Evolutionary conservation across 2,113 vertebrate genomes (phyloP), one percentile per base, ranked within the genome.

Genomic region (Enhydra lutris): DNA sequence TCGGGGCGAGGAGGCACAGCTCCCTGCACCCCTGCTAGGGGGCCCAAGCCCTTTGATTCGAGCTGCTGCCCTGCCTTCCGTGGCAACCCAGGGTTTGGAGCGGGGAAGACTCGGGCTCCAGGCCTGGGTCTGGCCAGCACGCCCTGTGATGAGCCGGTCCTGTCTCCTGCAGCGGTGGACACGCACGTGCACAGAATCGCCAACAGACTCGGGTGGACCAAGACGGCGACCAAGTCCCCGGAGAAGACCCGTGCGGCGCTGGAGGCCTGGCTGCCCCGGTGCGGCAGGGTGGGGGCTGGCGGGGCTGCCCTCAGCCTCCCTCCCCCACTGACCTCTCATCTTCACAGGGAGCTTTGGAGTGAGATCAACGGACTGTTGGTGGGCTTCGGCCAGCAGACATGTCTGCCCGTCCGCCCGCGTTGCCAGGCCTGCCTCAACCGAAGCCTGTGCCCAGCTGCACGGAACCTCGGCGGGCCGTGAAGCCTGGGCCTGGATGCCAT

Each of bases 241-340:
- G 99, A 99, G 98, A 98, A 99, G 36, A 99, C 99, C 1, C 99
- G 99, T 1, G 98, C 95, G 5, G 99, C 98, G 0, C 98, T 99
- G 96, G 99, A 99, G 97, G 99, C 99, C 9, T 99, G 99, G 99
- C 98, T 99, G 93, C 99, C 99, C 95, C 99, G 99, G 99, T 99
- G 34, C 13, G 6, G 1, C 45, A 4, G 71, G 63, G 36, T 15
- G 34, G 42, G 63, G 29, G 29, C 4, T 31, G 55, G 34, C 0
- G 3, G n/a, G 82, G 52, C 39, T 26, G 10, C 21, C 63, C 52
- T 45, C 13, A 0, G 29, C 26, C 9, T n/a, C 6, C n/a, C 3
- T 2, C 14, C 52, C 34, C 7, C 9, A 21, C 78, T 97, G 9
- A 97, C 15, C 86, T 42, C 50, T 67, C 69, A 4, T 65, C 57